These are phyloP conservation scores for Pedicia rivosa DNA, from an alignment of 2,888 invertebrate genomes.

Conservation along the genomic window DNA sequence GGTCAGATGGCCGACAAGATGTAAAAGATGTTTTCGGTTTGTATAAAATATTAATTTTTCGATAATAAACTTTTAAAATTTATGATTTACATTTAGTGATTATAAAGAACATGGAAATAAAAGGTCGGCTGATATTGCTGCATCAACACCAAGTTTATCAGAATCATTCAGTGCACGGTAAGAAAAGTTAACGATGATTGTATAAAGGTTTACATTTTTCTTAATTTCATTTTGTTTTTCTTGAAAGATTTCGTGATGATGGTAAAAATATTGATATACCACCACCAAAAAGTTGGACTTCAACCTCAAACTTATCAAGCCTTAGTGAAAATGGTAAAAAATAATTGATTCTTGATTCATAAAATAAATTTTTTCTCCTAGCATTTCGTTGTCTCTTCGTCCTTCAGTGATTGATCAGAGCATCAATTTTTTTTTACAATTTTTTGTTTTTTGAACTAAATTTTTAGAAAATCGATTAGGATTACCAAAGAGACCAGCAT, in stretches of 20 bases:
- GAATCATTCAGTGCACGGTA: slow-evolving; percentile 43
- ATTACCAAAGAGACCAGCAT: slow-evolving; percentile 32
- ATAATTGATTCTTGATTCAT: slow-evolving; percentile 14
- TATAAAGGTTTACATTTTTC: not conserved
- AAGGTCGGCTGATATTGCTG: slow-evolving; percentile 49
- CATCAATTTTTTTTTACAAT: too few species aligned
- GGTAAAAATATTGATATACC: slow-evolving; percentile 16
- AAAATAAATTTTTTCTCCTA: not conserved
- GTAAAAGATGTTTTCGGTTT: slow-evolving; percentile 75
- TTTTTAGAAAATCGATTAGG: slow-evolving; percentile 19
- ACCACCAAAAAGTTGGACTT: slow-evolving; percentile 52
- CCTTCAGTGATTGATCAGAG: too few species aligned
- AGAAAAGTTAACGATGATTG: slow-evolving; percentile 10
- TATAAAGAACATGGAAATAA: slow-evolving; percentile 79
- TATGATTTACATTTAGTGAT: slow-evolving; percentile 38
- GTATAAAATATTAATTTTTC: slow-evolving; percentile 16
- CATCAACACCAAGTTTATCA: slow-evolving; percentile 65
- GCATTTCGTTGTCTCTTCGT: not conserved
- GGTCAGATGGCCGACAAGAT: slow-evolving; percentile 84
- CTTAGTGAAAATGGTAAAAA: slow-evolving; percentile 15
- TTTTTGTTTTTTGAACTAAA: too few species aligned
- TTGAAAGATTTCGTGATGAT: slow-evolving; percentile 34
- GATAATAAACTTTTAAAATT: not conserved
- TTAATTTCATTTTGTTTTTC: too few species aligned
- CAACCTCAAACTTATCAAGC: slow-evolving; percentile 50